Percentiles rank a stretch among this genome's conserved stretches.
phyloP scores from a whole-genome alignment of 2,113 vertebrate genomes.

The Phocoena sinus region DNA sequence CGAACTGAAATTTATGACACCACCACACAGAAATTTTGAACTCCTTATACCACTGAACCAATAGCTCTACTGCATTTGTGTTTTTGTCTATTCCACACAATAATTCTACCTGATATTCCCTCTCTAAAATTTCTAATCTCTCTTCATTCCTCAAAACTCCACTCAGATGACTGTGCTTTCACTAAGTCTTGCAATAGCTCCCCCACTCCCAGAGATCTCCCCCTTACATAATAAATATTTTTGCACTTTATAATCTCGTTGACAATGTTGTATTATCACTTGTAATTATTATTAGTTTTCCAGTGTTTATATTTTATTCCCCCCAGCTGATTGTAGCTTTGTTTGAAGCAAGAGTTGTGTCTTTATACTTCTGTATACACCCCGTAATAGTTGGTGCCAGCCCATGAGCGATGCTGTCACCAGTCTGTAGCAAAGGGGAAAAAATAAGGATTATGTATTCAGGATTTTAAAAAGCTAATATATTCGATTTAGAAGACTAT shows the following conservation, averaged over 20 bases:
- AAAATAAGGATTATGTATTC: neutral
- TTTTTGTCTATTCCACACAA: neutral
- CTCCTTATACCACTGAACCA: neutral
- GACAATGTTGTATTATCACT: neutral
- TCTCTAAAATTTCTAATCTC: neutral
- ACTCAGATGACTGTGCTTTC: neutral
- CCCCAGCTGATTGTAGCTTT: neutral
- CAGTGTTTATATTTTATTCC: neutral
- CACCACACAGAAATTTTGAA: neutral
- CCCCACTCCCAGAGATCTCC: neutral
- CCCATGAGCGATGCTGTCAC: neutral
- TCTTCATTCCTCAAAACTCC: neutral
- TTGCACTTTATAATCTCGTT: neutral
- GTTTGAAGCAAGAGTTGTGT: neutral
- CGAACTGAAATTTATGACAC: neutral
- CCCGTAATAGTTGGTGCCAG: neutral
- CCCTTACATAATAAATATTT: neutral
- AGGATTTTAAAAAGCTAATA: neutral
- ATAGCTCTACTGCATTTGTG: neutral
- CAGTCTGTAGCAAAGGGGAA: neutral
- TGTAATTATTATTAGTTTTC: neutral
- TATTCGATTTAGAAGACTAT: neutral
- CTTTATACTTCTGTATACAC: neutral
- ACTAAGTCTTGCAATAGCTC: neutral
- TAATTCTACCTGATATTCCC: too few species aligned